These are phyloP conservation scores for Eupelmus urozonus DNA, from an alignment of 2,888 invertebrate species.

Conservation along the genomic window DNA sequence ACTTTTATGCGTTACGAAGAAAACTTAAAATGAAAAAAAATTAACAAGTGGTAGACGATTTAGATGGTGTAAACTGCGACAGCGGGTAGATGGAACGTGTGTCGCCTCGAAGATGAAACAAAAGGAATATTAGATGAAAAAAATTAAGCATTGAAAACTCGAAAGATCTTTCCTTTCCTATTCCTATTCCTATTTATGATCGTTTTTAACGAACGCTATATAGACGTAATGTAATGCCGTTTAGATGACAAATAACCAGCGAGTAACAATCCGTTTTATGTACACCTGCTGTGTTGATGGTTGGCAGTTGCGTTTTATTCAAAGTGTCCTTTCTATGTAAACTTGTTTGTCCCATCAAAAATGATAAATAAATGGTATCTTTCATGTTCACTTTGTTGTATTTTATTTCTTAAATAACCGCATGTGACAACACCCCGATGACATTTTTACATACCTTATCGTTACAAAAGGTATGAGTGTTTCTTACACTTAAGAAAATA, in stretches of 20 bases:
- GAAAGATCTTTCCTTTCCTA: conserved; percentile 61
- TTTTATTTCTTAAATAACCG: too few species aligned
- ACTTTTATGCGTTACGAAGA: conserved; percentile 17
- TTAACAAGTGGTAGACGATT: conserved; percentile 38
- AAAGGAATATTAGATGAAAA: conserved; percentile 8
- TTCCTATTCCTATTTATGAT: conserved; percentile 57
- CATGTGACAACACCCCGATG: too few species aligned
- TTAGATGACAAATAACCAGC: conserved; percentile 57
- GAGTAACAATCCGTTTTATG: conserved; percentile 66
- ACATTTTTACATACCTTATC: too few species aligned
- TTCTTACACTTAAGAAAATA: too few species aligned
- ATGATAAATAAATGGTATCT: conserved; percentile 73
- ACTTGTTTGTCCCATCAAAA: conserved; percentile 73
- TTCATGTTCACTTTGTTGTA: conserved; percentile 69
- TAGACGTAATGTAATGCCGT: conserved; percentile 60
- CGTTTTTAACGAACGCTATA: conserved; percentile 63
- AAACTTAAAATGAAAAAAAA: conserved; percentile 7
- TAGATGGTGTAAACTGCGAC: conserved; percentile 44
- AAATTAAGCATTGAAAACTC: conserved; percentile 32
- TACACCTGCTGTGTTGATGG: conserved; percentile 68
- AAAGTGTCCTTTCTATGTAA: conserved; percentile 76
- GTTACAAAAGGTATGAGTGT: too few species aligned
- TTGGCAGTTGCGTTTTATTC: conserved; percentile 74
- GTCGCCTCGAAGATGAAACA: conserved; percentile 22
- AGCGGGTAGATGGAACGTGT: conserved; percentile 37